Evolutionary conservation across 1,140 invertebrate species (phyloP), one percentile per base, ranked within the genome.

Genomic region (Orussus abietinus): DNA sequence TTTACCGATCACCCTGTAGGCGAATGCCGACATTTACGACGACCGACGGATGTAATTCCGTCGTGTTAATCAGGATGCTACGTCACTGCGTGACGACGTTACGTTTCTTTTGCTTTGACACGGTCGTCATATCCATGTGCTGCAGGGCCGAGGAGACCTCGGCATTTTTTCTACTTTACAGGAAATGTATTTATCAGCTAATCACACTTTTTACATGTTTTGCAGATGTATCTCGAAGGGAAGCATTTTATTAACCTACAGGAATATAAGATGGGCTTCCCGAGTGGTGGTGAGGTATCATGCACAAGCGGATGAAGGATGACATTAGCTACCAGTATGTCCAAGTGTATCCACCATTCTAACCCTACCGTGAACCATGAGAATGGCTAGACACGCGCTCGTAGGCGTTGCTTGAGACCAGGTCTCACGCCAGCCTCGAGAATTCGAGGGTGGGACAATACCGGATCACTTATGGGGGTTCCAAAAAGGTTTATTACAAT

Each of bases 291-390:
- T 25, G 22, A 25, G 6, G 22, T n/a, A n/a, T n/a, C n/a, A n/a
- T n/a, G n/a, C n/a, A n/a, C n/a, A n/a, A n/a, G n/a, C n/a, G n/a
- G n/a, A 25, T n/a, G 22, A 25, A 7, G 22, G 22, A 25, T 25
- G n/a, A 25, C 22, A 25, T 25, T 25, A 25, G n/a, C 22, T 25
- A 25, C 22, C 22, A 25, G 22, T 25, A 25, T 25, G n/a, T 25
- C 22, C 22, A 25, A 25, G 6, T 6, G n/a, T n/a, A 25, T 25
- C 22, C n/a, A n/a, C 22, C 22, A 25, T 7, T 7, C 22, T 25
- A 7, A 25, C n/a, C n/a, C n/a, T n/a, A n/a, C n/a, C n/a, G n/a
- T n/a, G n/a, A n/a, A n/a, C n/a, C n/a, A n/a, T 25, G 22, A 25
- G 6, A n/a, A 25, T 25, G 22, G n/a, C 22, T 25, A 25, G n/a